Evolutionary conservation across 92 coral and sea anemone genomes (phyloP), one percentile per base, ranked within the genome.

Genomic region (Phenganax subtilis): DNA sequence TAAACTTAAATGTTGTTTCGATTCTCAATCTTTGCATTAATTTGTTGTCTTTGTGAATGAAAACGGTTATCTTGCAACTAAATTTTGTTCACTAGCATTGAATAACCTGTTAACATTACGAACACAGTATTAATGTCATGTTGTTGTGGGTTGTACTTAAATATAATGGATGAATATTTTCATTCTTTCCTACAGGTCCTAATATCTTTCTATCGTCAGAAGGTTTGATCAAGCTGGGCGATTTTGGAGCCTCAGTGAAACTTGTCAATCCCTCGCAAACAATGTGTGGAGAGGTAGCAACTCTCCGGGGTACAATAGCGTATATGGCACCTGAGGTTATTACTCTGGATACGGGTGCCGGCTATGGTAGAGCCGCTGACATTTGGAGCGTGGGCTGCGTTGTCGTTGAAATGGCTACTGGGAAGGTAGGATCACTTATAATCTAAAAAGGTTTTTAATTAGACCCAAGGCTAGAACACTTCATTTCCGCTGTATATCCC

Each of bases 281-380:
- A 29, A 83, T 87, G 89, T 91, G 93, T 65, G 98, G 98, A 30
- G 98, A 94, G 73, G 91, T 94, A 54, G 87, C 90, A 88, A 89
- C 92, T 76, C 88, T 94, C 87, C 87, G 98, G 74, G 98, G 98
- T 15, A 94, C 98, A 57, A 97, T 94, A 29, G 96, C 97, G 16
- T 94, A 94, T 89, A 96, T 96, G 97, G 99, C 99, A 17, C 99
- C 99, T 51, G 99, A 96, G 75, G 91, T 96, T 63, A 92, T 92
- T 30, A 92, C 97, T n/a, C 83, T 90, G 89, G 99, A 96, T 84
- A 96, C 89, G 69, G 99, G 99, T 8, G 92, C 99, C 1, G 99
- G 99, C 9, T 96, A 96, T 72, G 99, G 99, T 0, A 84, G 99
- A 29, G 97, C 99, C 30, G 96, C 99, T 8, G 99, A 96, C 81